A percentile compares a stretch with the other conserved stretches of the same genome.
These are phyloP conservation scores for Sorex maritimensis DNA, from an alignment of 2,797 vertebrate species.

Conservation along the genomic window DNA sequence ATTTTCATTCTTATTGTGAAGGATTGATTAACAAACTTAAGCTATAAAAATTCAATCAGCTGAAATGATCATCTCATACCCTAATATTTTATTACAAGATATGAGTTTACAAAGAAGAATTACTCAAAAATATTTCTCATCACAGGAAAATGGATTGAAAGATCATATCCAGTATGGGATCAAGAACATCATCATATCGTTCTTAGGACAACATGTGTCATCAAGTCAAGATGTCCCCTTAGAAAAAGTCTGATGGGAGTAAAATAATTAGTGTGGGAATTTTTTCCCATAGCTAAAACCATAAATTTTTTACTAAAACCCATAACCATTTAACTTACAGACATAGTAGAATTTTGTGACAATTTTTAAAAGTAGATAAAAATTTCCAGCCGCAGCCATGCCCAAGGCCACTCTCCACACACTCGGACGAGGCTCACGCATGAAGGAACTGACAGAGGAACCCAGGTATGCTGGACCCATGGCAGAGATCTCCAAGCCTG, in stretches of 20 bases:
- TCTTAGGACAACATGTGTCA: background rate
- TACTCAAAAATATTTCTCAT: background rate
- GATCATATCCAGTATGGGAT: accelerated
- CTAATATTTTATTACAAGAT: background rate
- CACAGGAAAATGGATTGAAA: background rate
- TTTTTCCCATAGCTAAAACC: background rate
- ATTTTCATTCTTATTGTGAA: background rate
- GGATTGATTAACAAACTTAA: background rate
- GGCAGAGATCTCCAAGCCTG: too few relatives aligned
- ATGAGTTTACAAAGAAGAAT: background rate
- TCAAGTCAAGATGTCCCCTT: background rate
- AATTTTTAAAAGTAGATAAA: background rate
- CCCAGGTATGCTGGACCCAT: too few relatives aligned
- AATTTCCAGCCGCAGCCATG: too few relatives aligned
- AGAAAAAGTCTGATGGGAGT: background rate
- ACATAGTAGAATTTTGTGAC: background rate
- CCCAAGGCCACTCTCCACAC: too few relatives aligned
- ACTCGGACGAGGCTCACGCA: too few relatives aligned
- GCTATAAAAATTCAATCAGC: background rate
- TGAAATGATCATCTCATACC: background rate
- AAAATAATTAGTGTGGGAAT: background rate
- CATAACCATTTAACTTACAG: slow-evolving; percentile 1
- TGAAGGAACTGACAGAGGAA: too few relatives aligned
- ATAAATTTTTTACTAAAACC: slow-evolving; percentile 40
- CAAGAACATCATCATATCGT: background rate